Conservation (phyloP, 1,140 invertebrate genomes). For the Sminthurides bifidus region DNA sequence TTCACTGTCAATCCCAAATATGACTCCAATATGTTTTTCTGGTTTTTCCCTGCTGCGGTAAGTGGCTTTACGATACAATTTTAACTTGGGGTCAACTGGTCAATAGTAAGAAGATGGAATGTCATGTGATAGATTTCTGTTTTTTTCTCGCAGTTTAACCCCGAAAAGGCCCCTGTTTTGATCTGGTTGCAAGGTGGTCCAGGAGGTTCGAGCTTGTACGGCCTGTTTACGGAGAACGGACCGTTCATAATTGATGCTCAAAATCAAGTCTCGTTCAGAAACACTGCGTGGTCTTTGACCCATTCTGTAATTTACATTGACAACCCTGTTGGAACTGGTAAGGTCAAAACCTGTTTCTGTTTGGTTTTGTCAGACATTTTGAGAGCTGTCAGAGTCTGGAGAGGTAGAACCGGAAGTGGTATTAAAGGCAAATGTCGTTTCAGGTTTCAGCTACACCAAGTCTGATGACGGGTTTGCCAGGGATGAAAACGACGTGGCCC, state of each 20-base stretch:
- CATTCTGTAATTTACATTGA: slow-evolving; percentile 44
- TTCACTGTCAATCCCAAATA: slow-evolving; percentile 41
- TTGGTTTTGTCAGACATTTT: neutral
- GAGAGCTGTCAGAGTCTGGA: neutral
- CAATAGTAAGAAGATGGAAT: neutral
- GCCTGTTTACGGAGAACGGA: slow-evolving; percentile 44
- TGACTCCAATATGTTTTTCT: slow-evolving; percentile 44
- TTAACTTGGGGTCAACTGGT: neutral
- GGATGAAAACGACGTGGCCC: slow-evolving; percentile 53
- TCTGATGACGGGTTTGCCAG: slow-evolving; percentile 48
- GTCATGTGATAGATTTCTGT: neutral
- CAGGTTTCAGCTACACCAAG: slow-evolving; percentile 60
- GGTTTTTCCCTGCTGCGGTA: slow-evolving; percentile 36
- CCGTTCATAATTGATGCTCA: slow-evolving; percentile 38
- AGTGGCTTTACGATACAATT: slow-evolving; percentile 9
- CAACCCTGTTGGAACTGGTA: slow-evolving; percentile 42
- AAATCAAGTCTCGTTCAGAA: slow-evolving; percentile 34
- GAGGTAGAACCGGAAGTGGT: neutral
- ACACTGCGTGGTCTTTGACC: slow-evolving; percentile 39
- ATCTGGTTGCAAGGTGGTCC: slow-evolving; percentile 43
- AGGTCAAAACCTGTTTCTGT: neutral
- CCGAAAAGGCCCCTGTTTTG: slow-evolving; percentile 38
- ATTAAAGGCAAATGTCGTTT: neutral
- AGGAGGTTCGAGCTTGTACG: slow-evolving; percentile 42
- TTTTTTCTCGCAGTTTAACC: slow-evolving; percentile 20